These are phyloP conservation scores for Cinclus cinclus DNA, from an alignment of 2,113 vertebrate species.

Conservation along the genomic window DNA sequence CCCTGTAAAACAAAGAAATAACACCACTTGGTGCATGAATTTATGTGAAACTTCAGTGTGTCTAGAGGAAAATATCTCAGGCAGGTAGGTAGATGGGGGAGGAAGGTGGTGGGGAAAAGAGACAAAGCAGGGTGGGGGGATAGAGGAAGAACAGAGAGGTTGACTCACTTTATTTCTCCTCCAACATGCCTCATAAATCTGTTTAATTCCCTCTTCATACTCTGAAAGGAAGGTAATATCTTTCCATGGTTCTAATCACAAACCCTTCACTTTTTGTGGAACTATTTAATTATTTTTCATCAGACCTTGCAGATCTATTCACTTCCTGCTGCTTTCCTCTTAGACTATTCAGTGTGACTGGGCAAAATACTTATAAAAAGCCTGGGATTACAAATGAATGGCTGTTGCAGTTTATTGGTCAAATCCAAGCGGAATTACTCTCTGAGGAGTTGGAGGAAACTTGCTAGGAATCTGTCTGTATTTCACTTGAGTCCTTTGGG, in stretches of 20 bases:
- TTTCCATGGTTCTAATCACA: conserved; percentile 1
- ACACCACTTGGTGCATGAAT: not conserved
- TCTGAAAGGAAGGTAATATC: not conserved
- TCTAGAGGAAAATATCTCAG: not conserved
- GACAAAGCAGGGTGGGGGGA: not conserved
- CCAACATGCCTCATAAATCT: not conserved
- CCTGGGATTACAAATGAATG: conserved; percentile 4
- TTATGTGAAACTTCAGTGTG: not conserved
- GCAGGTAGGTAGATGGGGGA: not conserved
- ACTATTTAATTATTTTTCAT: not conserved
- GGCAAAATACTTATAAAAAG: conserved; percentile 22
- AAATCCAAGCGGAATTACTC: conserved; percentile 29
- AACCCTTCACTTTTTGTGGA: not conserved
- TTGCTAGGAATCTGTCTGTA: not conserved
- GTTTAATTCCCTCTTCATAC: not conserved
- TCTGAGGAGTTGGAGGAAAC: conserved; percentile 1
- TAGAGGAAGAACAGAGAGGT: not conserved
- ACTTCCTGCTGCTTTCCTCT: not conserved
- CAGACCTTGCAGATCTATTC: not conserved
- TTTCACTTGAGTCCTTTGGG: conserved; percentile 22
- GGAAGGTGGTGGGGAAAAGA: not conserved
- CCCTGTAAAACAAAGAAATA: not conserved
- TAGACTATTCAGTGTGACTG: not conserved
- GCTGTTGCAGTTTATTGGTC: conserved; percentile 10
- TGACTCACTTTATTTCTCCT: not conserved